Conservation (phyloP, 1,140 invertebrate species). For the Heliconius eleuchia region DNA sequence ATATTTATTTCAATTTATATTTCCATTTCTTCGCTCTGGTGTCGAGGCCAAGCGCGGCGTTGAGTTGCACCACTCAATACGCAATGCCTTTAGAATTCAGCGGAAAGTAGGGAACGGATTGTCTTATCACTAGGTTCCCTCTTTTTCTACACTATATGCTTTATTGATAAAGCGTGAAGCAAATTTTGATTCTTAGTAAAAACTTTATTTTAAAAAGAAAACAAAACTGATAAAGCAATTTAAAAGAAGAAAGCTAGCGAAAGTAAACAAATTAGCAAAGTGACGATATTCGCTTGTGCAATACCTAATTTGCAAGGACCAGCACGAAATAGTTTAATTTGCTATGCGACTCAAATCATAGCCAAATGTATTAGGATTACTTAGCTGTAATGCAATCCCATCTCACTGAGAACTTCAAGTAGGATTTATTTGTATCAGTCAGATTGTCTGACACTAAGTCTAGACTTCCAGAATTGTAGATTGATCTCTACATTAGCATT, state of each 20-base stretch:
- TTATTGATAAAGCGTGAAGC: too few species aligned
- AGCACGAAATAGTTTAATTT: constrained; percentile 32
- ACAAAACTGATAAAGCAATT: not conserved
- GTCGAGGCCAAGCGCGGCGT: too few species aligned
- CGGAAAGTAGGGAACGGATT: too few species aligned
- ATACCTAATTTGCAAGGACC: constrained; percentile 23
- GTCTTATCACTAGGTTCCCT: too few species aligned
- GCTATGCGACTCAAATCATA: constrained; percentile 41
- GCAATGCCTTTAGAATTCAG: too few species aligned
- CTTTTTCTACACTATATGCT: too few species aligned
- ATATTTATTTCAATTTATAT: too few species aligned
- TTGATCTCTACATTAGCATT: constrained; percentile 64
- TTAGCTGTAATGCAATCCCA: constrained; percentile 44
- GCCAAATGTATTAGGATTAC: constrained; percentile 42
- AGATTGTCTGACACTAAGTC: constrained; percentile 51
- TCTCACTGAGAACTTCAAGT: constrained; percentile 44
- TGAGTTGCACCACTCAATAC: too few species aligned
- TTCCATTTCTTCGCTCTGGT: too few species aligned
- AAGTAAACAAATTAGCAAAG: not conserved
- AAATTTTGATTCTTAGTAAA: too few species aligned
- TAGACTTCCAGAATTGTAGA: constrained; percentile 53
- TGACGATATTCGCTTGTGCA: not conserved
- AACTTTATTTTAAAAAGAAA: not conserved
- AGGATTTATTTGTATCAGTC: constrained; percentile 58
- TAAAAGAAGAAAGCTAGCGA: not conserved